Evolutionary conservation across 2,797 vertebrate species (phyloP).

Genomic region (Lepus oiostolus): DNA sequence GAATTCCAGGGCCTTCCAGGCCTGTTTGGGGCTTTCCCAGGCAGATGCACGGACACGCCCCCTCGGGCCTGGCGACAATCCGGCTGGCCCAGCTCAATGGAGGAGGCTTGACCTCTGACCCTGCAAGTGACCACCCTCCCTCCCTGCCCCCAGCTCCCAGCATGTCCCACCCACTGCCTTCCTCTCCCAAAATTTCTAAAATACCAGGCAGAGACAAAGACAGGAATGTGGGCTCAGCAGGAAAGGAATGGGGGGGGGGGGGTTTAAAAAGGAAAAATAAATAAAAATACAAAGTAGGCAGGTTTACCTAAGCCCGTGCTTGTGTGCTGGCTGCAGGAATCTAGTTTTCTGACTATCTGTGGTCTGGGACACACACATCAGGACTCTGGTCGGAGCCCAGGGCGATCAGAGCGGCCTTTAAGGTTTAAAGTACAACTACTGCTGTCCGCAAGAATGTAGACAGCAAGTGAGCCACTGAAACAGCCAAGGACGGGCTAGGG

Average conservation of each 20-base stretch:
- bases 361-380: neutral
- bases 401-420: no score
- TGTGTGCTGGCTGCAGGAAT: neutral
- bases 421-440: neutral
- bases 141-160: slow-evolving; percentile 87
- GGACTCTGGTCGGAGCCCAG: neutral
- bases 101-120: slow-evolving; percentile 91
- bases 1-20: slow-evolving; percentile 87
- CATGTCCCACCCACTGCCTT: slow-evolving; percentile 82
- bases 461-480: neutral
- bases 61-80: slow-evolving; percentile 90
- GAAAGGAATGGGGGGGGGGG: slow-evolving; percentile 68
- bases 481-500: no score
- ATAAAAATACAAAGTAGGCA: slow-evolving; percentile 80
- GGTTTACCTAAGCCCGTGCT: slow-evolving; percentile 21
- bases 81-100: slow-evolving; percentile 93
- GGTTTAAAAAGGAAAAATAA: slow-evolving; percentile 77
- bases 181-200: slow-evolving; percentile 90
- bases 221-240: slow-evolving; percentile 86
- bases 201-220: slow-evolving; percentile 91
- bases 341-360: neutral
- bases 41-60: slow-evolving; percentile 88
- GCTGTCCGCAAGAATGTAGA: neutral
- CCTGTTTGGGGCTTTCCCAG: slow-evolving; percentile 80
- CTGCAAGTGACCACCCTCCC: slow-evolving; percentile 83